A percentile compares a stretch with the other conserved stretches of the same genome.
Conservation (phyloP, 2,888 invertebrate genomes). For the Caenorhabditis sp. region DNA sequence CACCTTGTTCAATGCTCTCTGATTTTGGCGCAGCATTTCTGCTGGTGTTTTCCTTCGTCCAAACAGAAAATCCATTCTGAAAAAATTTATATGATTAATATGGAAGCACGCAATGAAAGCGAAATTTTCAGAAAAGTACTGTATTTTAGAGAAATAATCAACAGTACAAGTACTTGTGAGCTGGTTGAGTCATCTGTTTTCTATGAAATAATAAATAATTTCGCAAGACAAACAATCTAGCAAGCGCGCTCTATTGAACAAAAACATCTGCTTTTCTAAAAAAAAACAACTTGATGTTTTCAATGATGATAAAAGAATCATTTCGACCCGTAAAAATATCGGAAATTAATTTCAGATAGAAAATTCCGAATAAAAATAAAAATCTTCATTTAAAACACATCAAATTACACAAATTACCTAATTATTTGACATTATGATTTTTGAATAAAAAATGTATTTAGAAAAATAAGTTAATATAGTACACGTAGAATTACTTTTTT, state of each 20-base stretch:
- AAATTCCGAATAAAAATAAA: neutral
- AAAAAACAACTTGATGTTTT: too few species aligned
- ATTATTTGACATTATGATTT: neutral
- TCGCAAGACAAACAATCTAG: neutral
- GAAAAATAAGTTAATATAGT: neutral
- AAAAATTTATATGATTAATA: neutral
- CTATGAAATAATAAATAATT: neutral
- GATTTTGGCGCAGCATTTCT: constrained; percentile 97
- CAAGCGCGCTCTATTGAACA: neutral
- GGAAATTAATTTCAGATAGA: neutral
- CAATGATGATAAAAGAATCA: neutral
- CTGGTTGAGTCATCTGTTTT: neutral
- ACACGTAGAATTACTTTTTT: constrained; percentile 1
- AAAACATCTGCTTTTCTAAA: neutral
- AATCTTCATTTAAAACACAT: neutral
- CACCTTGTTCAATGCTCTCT: constrained; percentile 88
- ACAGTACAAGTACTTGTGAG: too few species aligned
- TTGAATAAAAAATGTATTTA: neutral
- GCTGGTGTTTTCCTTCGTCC: constrained; percentile 95
- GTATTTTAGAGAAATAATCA: too few species aligned
- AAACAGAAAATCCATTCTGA: constrained; percentile 78
- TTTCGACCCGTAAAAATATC: neutral
- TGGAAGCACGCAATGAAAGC: too few species aligned
- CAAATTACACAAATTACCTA: neutral
- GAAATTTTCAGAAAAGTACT: too few species aligned